These are phyloP conservation scores for Coleophora deauratella DNA, from an alignment of 2,888 invertebrate genomes.

Conservation along the genomic window DNA sequence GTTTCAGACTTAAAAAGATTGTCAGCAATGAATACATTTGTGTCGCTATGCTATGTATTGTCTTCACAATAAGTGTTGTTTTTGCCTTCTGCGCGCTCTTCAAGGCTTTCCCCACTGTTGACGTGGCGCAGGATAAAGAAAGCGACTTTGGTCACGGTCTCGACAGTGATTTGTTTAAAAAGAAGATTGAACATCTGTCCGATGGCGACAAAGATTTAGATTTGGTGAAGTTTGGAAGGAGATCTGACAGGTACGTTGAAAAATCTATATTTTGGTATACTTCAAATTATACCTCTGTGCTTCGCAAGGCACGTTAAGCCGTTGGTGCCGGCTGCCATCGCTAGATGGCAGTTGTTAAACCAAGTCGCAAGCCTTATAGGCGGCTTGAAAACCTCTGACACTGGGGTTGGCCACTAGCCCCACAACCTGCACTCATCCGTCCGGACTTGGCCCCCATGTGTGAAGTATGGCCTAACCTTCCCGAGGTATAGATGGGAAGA, in stretches of 20 bases:
- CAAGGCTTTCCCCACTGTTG: conserved; percentile 10
- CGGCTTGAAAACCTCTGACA: too few relatives aligned
- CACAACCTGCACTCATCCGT: too few relatives aligned
- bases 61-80: conserved; percentile 31
- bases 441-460: too few relatives aligned
- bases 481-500: too few relatives aligned
- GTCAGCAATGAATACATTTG: conserved; percentile 38
- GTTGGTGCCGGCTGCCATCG: too few relatives aligned
- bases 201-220: conserved; percentile 17
- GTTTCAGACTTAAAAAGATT: conserved; percentile 36
- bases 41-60: conserved; percentile 26
- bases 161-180: conserved; percentile 22
- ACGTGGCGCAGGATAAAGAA: background rate
- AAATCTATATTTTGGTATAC: background rate
- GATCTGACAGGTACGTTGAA: background rate
- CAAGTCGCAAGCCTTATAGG: too few relatives aligned
- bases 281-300: too few relatives aligned
- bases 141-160: background rate
- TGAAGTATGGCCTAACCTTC: too few relatives aligned
- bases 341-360: too few relatives aligned
- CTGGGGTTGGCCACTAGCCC: too few relatives aligned
- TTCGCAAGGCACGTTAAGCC: too few relatives aligned
- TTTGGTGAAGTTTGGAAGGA: conserved; percentile 2
- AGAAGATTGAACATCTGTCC: conserved; percentile 26
- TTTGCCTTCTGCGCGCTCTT: conserved; percentile 34